Conservation (phyloP, 2,888 invertebrate genomes). For the Drosophila kokeensis region DNA sequence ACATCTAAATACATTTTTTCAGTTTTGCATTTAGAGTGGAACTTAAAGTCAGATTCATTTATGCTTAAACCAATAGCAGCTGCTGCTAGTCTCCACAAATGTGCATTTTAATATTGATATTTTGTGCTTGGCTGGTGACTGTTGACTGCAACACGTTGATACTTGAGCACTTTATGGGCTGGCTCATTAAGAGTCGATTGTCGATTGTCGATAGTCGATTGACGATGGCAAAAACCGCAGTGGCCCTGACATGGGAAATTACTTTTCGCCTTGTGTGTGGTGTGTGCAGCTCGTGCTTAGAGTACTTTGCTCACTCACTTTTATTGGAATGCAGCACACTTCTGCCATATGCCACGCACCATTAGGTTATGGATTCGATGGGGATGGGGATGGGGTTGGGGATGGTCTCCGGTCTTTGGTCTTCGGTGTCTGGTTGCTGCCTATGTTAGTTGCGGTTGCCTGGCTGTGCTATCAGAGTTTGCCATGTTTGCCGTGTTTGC, state of each 20-base stretch:
- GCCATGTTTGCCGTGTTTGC: constrained; percentile 3
- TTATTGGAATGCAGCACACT: constrained; percentile 75
- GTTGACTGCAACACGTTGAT: constrained; percentile 5
- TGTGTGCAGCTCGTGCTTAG: constrained; percentile 17
- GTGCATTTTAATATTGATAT: neutral
- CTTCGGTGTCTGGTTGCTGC: neutral
- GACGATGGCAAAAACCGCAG: constrained; percentile 29
- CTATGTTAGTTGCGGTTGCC: constrained; percentile 20
- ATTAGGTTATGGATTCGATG: constrained; percentile 38
- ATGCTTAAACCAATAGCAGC: too few relatives aligned
- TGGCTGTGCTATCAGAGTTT: constrained; percentile 1
- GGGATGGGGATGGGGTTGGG: neutral
- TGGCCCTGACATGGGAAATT: constrained; percentile 38
- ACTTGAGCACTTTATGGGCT: constrained; percentile 15
- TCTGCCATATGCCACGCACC: constrained; percentile 66
- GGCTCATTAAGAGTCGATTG: constrained; percentile 33
- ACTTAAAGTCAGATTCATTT: neutral
- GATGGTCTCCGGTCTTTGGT: neutral
- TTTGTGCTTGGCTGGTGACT: neutral
- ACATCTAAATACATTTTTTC: neutral
- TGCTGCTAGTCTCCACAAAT: neutral
- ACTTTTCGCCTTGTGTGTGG: constrained; percentile 24
- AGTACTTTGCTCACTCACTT: constrained; percentile 51
- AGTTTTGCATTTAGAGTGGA: neutral
- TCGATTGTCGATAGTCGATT: constrained; percentile 30